A percentile compares a stretch with the other conserved stretches of the same genome.
Evolutionary conservation across 1,140 invertebrate species (phyloP).

Genomic region (Lucilia cuprina): DNA sequence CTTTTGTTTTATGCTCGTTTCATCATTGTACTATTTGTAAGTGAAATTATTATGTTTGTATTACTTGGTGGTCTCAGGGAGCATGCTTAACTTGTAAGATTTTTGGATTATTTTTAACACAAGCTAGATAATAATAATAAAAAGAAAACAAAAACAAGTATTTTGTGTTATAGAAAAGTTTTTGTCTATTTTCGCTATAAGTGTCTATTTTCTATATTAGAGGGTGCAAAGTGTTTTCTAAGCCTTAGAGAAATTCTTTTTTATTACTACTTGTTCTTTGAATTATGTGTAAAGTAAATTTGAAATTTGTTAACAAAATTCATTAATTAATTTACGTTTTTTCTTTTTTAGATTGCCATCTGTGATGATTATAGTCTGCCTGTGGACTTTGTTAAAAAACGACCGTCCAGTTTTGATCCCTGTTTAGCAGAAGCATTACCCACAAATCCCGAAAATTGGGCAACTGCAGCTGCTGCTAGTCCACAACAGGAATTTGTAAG

Average conservation of each 20-base stretch:
- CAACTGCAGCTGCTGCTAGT: constrained; percentile 62
- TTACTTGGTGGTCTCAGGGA: not conserved
- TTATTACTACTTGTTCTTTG: not conserved
- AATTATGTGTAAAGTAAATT: not conserved
- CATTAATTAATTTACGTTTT: not conserved
- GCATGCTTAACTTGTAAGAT: constrained; percentile 29
- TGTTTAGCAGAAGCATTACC: constrained; percentile 66
- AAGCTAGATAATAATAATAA: not conserved
- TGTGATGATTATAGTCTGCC: constrained; percentile 83
- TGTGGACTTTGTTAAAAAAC: constrained; percentile 76
- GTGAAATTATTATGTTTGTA: not conserved
- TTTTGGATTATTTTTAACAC: constrained; percentile 9
- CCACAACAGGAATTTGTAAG: constrained; percentile 71
- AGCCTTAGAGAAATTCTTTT: not conserved
- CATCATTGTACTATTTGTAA: not conserved
- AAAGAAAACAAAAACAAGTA: not conserved
- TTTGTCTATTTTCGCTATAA: not conserved
- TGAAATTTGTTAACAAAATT: not conserved
- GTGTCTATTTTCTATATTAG: not conserved
- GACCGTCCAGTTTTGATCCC: constrained; percentile 69
- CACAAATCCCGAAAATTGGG: constrained; percentile 64
- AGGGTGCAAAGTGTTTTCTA: not conserved
- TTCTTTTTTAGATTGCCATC: constrained; percentile 72
- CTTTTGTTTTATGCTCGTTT: not conserved
- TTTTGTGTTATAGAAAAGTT: not conserved